phyloP scores from a whole-genome alignment of 2,797 vertebrate genomes.

The Sebastes minor region DNA sequence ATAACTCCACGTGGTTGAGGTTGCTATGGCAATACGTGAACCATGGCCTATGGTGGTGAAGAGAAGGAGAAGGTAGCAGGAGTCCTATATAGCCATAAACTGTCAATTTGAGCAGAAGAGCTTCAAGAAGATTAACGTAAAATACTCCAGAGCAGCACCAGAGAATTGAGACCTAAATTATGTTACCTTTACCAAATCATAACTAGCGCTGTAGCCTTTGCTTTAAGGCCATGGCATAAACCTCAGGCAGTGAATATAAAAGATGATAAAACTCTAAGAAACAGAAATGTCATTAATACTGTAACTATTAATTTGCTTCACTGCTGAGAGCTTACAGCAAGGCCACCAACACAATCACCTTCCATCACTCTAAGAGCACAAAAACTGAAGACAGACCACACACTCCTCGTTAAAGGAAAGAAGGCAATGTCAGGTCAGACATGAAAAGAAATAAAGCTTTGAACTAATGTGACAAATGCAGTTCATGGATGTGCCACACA shows the following conservation, averaged over 20 bases:
- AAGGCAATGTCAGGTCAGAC: not conserved
- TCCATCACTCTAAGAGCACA: not conserved
- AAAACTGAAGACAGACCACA: not conserved
- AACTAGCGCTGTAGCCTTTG: not conserved
- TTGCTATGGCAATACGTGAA: not conserved
- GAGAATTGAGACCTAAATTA: not conserved
- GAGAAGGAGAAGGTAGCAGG: not conserved
- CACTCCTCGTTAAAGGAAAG: not conserved
- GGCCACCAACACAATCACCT: not conserved
- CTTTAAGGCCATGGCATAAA: not conserved
- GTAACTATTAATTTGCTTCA: not conserved
- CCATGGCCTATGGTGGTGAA: not conserved
- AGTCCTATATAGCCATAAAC: not conserved
- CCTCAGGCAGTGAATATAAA: not conserved
- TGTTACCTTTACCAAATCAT: not conserved
- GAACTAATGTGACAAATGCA: not conserved
- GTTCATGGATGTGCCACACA: not conserved
- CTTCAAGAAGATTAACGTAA: not conserved
- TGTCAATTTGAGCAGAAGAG: not conserved
- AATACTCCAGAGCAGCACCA: not conserved
- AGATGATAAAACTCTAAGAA: not conserved
- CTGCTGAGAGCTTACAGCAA: not conserved
- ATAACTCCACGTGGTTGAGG: not conserved
- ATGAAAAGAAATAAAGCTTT: not conserved
- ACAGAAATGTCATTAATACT: not conserved